Evolutionary conservation across 1,140 invertebrate genomes (phyloP), one percentile per base, ranked within the genome.

Genomic region (Zaprionus gabonicus): DNA sequence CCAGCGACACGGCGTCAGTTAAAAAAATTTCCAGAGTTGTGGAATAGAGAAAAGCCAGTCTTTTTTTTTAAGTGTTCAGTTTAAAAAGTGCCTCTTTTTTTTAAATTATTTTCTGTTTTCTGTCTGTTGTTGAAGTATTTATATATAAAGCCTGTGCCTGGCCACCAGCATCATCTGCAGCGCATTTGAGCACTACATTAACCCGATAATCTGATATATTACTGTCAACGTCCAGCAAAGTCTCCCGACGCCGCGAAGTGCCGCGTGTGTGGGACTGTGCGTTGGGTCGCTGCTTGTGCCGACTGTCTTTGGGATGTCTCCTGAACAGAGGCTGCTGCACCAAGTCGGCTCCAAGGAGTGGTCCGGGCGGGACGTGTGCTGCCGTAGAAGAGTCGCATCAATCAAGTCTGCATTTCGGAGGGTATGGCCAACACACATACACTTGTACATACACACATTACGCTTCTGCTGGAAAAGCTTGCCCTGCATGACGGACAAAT

Each of bases 391-490:
- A 23, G 15, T 71, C 28, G 20, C 28, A 49, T 71, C 69, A 57
- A 71, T 71, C 38, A 77, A 25, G 20, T 41, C 59, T 49, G 23
- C 53, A 31, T 57, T 51, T 65, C 44, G 4, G 10, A 28, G 56
- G 17, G 60, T 56, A 23, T 44, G 71, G 51, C 53, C 58, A 15
- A 12, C 27, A 56, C 31, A 53, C 17, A 31, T 20, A 49, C 46
- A 51, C 20, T 51, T 51, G 46, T 51, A 51, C n/a, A 57, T 25
- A 53, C 46, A 28, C 25, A 41, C 6, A 44, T 27, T 31, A 70
- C 83, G 82, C 82, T 86, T 69, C 56, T 38, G 46, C 59, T 69
- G 82, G 64, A 82, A 82, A 69, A 53, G 36, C 59, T 64, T 72
- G 68, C 17, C 64, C 49, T 28, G 41, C 67, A 41, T 70, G 83